Evolutionary conservation across 2,888 invertebrate genomes (phyloP), one percentile per base, ranked within the genome.

Genomic region (Erebia palarica): DNA sequence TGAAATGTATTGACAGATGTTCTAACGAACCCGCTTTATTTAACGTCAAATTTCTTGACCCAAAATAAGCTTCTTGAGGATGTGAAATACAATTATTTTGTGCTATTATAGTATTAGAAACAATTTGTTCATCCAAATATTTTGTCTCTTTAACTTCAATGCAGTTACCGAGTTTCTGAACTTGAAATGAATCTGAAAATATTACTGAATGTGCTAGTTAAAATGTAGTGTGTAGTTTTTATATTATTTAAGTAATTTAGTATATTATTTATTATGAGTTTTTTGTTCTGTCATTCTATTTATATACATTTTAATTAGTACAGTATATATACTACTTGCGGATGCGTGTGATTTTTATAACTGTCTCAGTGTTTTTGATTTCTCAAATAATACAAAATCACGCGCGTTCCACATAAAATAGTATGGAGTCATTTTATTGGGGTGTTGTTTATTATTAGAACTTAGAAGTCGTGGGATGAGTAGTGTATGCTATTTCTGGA

Each of bases 161-260:
- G 14, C 58, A 18, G 14, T 42, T 47, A 18, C 5, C 18, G 13
- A 16, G 5, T 10, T 16, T 58, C 4, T 13, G 9, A 14, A 57
- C 8, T 18, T 8, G 13, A 57, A 21, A 60, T 74, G 63, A 68
- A 90, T 90, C 89, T 90, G 89, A 89, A 90, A 90, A 89, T 90
- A 83, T 89, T 89, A 89, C 88, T 81, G 84, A 86, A 88, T 89
- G 88, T 90, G 89, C 89, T 89, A 89, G 87, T 90, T 89, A 85
- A 89, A 90, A 88, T 89, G 89, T 90, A 88, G 88, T 81, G 74
- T 76, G 78, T 87, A 85, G 85, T 82, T 78, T 73, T 73, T 80
- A 75, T 78, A 71, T 75, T 74, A 69, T 78, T 75, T 76, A 76
- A 80, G 74, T 83, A n/a, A n/a, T n/a, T n/a, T n/a, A n/a, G n/a